Conservation (phyloP, 2,888 invertebrate species). For the Argynnis bischoffii region DNA sequence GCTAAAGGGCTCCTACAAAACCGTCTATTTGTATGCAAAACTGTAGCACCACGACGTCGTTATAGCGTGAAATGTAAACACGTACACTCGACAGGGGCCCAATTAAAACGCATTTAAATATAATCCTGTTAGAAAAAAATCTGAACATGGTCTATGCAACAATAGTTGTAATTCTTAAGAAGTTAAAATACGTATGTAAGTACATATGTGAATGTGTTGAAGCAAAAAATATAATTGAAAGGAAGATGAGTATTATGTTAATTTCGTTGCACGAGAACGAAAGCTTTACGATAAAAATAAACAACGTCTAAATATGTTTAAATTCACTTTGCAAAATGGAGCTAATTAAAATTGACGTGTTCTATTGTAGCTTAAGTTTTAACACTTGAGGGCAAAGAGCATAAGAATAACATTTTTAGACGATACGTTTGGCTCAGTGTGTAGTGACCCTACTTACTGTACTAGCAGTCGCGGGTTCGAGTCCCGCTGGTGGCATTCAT, state of each 20-base stretch:
- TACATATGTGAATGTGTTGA: constrained; percentile 31
- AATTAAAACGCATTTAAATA: constrained; percentile 71
- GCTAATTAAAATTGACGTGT: constrained; percentile 62
- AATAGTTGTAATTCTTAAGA: constrained; percentile 13
- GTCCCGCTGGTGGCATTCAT: too few species aligned
- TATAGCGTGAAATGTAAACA: constrained; percentile 30
- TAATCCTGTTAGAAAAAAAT: constrained; percentile 51
- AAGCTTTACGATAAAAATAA: too few species aligned
- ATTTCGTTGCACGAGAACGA: constrained; percentile 1
- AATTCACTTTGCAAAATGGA: constrained; percentile 49
- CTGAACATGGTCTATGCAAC: background rate
- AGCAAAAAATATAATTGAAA: constrained; percentile 17
- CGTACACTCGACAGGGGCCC: constrained; percentile 49
- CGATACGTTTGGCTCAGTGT: too few species aligned
- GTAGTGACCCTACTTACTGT: too few species aligned
- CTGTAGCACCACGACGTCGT: constrained; percentile 8
- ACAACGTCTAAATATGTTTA: constrained; percentile 16
- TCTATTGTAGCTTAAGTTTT: constrained; percentile 48
- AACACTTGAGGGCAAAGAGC: constrained; percentile 50
- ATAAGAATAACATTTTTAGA: constrained; percentile 39
- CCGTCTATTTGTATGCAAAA: constrained; percentile 5
- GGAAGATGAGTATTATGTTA: background rate
- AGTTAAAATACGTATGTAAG: background rate
- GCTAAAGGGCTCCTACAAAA: background rate
- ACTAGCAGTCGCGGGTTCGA: too few species aligned